These are phyloP conservation scores for Petrocephalus sullivani DNA, from an alignment of 2,797 vertebrate genomes.

Conservation along the genomic window DNA sequence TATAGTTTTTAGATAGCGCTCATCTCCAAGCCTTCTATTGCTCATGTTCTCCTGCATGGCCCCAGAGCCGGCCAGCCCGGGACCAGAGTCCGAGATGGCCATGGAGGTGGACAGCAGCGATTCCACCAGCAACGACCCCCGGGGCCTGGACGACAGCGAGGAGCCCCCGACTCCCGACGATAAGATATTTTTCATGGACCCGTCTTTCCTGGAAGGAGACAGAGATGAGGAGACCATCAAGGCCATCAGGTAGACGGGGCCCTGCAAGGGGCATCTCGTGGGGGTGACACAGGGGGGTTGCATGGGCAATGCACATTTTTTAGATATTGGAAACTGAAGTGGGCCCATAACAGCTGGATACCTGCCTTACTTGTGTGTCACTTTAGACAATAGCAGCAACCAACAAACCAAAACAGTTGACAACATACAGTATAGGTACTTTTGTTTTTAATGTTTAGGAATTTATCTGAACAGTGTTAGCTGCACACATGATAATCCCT, in stretches of 20 bases:
- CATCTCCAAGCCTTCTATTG: not conserved
- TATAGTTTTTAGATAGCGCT: not conserved
- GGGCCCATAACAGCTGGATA: not conserved
- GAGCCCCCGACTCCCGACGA: conserved; percentile 70
- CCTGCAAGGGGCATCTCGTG: not conserved
- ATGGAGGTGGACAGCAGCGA: conserved; percentile 71
- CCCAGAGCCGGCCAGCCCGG: conserved; percentile 81
- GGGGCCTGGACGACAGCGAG: conserved; percentile 71
- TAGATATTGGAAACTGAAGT: not conserved
- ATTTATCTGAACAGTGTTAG: not conserved
- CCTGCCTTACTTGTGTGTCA: not conserved
- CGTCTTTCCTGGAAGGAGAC: conserved; percentile 67
- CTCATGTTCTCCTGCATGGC: conserved; percentile 46
- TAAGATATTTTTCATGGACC: conserved; percentile 75
- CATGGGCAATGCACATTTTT: not conserved
- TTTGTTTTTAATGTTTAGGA: not conserved
- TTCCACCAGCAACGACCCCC: conserved; percentile 64
- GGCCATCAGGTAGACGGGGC: conserved; percentile 71
- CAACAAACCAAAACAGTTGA: not conserved
- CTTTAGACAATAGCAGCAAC: not conserved
- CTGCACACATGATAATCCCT: not conserved
- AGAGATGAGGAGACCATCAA: conserved; percentile 74
- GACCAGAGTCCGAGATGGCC: conserved; percentile 80
- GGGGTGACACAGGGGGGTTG: not conserved
- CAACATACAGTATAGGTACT: not conserved